Base-by-base conservation (phyloP, 2,113 vertebrate genomes). In the Rhynchopsitta pachyrhyncha region DNA sequence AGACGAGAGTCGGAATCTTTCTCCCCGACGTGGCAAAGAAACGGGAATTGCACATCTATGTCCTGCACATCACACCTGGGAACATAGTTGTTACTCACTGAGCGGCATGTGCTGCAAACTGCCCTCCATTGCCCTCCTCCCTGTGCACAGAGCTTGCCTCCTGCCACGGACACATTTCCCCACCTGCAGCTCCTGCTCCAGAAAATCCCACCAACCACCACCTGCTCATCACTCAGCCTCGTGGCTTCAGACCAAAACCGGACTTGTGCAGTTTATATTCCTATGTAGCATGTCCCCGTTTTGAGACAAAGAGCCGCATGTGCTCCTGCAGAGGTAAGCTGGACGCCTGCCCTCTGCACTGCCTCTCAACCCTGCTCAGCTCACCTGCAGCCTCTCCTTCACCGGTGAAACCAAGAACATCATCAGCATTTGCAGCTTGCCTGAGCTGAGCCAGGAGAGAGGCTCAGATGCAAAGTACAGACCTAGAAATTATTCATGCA, bases 1-100 rank as follows among this genome's bases (percentile, higher is more conserved):
- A 53, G 18, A 74, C 15, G 24, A 49, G 22, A 44, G 8, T 19
- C 39, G 52, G 53, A 55, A 27, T 23, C 31, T 25, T 23, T 35
- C 13, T 62, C 33, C 10, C 33, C 29, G 46, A 3, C 14, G 11
- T 3, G 7, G 70, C 18, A 52, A 69, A 77, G 39, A 92, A 84
- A 77, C 0, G 0, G 16, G 22, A 14, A 69, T 13, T 28, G 15
- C 7, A 39, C 2, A 2, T 69, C 39, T 0, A 0, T 39, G 16
- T n/a, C 78, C 49, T 50, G 31, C 22, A 14, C 20, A 35, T 87
- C 66, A 64, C 74, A 25, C 27, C 49, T 57, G 35, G 33, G 66
- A 84, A 87, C 7, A 1, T 4, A 53, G 25, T 68, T 35, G 44
- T 76, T 50, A 69, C 59, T 59, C 37, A 4, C 64, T 25, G 28